Conservation (phyloP, 2,888 invertebrate genomes). For the Ennomos quercinarius region DNA sequence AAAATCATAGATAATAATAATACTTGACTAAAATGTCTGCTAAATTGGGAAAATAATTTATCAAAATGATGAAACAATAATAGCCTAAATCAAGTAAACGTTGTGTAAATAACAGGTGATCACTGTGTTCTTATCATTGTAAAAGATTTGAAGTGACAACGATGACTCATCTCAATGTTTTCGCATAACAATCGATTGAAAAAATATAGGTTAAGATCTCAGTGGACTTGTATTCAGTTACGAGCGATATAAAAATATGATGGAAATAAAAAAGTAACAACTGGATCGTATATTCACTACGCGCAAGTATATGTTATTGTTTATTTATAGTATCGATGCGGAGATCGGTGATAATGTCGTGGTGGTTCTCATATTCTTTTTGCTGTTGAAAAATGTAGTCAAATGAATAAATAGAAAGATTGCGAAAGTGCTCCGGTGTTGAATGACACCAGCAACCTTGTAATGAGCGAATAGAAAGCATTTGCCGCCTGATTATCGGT, state of each 20-base stretch:
- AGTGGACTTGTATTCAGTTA: conserved; percentile 73
- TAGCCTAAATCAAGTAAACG: conserved; percentile 58
- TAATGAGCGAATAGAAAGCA: conserved; percentile 76
- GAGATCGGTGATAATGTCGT: conserved; percentile 80
- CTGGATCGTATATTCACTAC: conserved; percentile 60
- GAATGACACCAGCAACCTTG: conserved; percentile 79
- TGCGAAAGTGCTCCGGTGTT: conserved; percentile 77
- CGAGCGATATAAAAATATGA: conserved; percentile 69
- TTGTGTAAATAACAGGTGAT: conserved; percentile 71
- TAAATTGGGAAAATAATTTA: conserved; percentile 71
- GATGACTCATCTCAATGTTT: conserved; percentile 76
- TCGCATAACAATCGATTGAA: conserved; percentile 84
- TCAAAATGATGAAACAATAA: conserved; percentile 69
- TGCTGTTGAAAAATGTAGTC: conserved; percentile 64
- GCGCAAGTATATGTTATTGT: conserved; percentile 72
- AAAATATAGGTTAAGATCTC: conserved; percentile 83
- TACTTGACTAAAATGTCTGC: conserved; percentile 76
- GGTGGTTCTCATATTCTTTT: conserved; percentile 72
- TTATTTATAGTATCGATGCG: conserved; percentile 80
- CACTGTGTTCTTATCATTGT: conserved; percentile 52
- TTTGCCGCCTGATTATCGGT: conserved; percentile 61
- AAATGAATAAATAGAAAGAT: conserved; percentile 71
- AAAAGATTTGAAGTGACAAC: conserved; percentile 56
- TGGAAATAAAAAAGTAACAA: conserved; percentile 64
- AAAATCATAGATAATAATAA: no score